Evolutionary conservation across 2,797 vertebrate species (phyloP).

Genomic region (Hoplostethus mediterraneus): DNA sequence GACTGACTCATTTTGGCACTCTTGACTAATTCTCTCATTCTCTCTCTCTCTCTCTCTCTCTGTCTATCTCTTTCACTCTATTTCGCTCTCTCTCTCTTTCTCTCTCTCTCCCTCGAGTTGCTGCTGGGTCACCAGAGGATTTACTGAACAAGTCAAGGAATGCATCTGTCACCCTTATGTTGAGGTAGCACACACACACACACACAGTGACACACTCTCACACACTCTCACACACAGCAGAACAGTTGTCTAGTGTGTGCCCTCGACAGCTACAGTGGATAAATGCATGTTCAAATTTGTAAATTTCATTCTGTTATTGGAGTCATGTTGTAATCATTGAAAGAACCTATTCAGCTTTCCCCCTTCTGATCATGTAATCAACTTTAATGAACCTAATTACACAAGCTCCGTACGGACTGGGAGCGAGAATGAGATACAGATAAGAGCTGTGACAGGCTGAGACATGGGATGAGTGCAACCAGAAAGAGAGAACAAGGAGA

Average conservation of each 20-base stretch:
- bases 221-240: background rate
- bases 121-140: slow-evolving; percentile 23
- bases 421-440: background rate
- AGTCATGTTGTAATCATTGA: background rate
- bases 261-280: background rate
- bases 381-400: background rate
- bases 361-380: background rate
- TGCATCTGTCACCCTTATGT: slow-evolving; percentile 25
- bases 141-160: slow-evolving; percentile 34
- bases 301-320: background rate
- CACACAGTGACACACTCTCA: slow-evolving; percentile 19
- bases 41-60: slow-evolving; percentile 2
- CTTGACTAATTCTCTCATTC: slow-evolving; percentile 20
- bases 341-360: background rate
- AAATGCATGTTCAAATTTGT: background rate
- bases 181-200: slow-evolving; percentile 22
- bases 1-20: background rate
- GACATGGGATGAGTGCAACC: background rate
- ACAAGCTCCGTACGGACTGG: background rate
- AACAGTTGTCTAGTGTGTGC: slow-evolving; percentile 3
- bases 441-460: too few species aligned
- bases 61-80: background rate
- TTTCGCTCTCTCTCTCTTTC: background rate
- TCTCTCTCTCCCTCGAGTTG: background rate
- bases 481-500: background rate